Percentiles rank a stretch among this genome's conserved stretches.
Evolutionary conservation across 1,140 invertebrate species (phyloP).

Genomic region (Camponotus vicinus): DNA sequence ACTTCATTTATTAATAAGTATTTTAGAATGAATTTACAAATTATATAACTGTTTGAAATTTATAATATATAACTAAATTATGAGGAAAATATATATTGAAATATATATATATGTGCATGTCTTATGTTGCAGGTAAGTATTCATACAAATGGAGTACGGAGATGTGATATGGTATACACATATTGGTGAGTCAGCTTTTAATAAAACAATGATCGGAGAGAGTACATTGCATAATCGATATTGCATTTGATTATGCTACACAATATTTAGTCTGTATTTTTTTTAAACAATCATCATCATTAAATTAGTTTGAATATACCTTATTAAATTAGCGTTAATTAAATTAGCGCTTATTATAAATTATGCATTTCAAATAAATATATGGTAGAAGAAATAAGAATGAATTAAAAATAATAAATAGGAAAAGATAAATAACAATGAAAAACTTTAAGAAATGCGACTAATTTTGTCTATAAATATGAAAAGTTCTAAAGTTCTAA

Average conservation of each 20-base stretch:
- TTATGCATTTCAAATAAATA: background rate
- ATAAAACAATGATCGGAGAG: constrained; percentile 35
- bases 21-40: too few relatives aligned
- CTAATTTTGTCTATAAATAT: background rate
- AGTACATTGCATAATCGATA: background rate
- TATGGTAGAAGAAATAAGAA: background rate
- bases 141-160: background rate
- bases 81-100: background rate
- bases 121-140: constrained; percentile 69
- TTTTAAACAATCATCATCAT: constrained; percentile 38
- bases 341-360: constrained; percentile 12
- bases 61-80: constrained; percentile 29
- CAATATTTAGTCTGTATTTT: background rate
- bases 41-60: background rate
- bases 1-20: background rate
- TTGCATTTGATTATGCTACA: background rate
- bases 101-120: background rate
- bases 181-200: constrained; percentile 61
- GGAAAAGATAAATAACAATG: background rate
- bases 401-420: background rate
- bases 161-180: background rate
- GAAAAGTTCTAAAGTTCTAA: background rate
- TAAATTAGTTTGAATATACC: constrained; percentile 49
- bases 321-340: constrained; percentile 5
- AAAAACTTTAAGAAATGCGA: background rate